phyloP scores from a whole-genome alignment of 2,888 invertebrate genomes.

The Leptinotarsa peninsularis region DNA sequence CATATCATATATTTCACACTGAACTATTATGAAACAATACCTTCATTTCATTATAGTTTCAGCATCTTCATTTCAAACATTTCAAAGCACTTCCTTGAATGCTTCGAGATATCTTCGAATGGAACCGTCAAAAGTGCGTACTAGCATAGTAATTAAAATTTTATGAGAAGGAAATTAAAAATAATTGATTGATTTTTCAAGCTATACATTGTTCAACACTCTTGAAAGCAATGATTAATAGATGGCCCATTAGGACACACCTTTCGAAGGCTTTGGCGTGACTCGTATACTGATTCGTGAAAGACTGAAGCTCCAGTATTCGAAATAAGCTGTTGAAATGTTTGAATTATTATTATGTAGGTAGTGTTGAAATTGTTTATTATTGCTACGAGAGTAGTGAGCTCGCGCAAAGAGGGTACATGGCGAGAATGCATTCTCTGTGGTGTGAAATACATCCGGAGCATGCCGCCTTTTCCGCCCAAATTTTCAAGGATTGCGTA shows the following conservation, averaged over 20 bases:
- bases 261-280: background rate
- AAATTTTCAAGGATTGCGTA: no score
- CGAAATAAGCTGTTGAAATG: background rate
- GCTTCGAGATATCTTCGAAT: background rate
- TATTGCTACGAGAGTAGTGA: no score
- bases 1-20: no score
- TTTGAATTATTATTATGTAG: background rate
- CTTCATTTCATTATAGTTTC: background rate
- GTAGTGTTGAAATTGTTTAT: no score
- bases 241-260: conserved; percentile 15
- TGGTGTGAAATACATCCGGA: no score
- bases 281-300: background rate
- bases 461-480: no score
- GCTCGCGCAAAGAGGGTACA: no score
- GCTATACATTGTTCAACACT: conserved; percentile 15
- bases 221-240: conserved; percentile 18
- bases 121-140: background rate
- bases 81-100: background rate
- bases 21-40: background rate
- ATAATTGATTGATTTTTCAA: conserved; percentile 24
- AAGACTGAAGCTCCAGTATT: background rate
- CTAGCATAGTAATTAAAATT: conserved; percentile 20
- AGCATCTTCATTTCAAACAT: background rate
- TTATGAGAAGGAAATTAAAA: conserved; percentile 22
- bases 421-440: no score